Percentiles rank a stretch among this genome's conserved stretches.
Conservation (phyloP, 2,113 vertebrate genomes). For the Macrotis lagotis region DNA sequence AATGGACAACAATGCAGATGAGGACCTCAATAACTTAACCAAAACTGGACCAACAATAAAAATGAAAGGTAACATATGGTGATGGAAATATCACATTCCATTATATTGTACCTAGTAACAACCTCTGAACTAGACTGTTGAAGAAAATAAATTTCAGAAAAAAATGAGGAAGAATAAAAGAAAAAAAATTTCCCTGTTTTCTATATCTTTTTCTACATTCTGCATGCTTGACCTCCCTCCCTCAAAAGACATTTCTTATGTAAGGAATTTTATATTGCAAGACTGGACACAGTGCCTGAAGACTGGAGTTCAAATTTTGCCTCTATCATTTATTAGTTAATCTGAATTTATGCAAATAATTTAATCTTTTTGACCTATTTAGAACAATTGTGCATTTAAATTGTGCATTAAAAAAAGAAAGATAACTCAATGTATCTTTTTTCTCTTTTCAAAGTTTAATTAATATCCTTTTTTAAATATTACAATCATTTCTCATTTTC, state of each 20-base stretch:
- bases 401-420: constrained; percentile 23
- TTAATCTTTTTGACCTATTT: background rate
- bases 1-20: background rate
- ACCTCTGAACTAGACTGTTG: background rate
- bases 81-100: no score
- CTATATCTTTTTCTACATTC: background rate
- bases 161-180: background rate
- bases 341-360: background rate
- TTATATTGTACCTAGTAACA: background rate
- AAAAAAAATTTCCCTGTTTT: background rate
- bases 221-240: background rate
- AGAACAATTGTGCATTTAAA: constrained; percentile 22
- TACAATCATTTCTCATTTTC: background rate
- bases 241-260: background rate
- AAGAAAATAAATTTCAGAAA: background rate
- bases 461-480: background rate
- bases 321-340: background rate
- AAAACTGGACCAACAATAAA: background rate
- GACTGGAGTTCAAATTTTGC: background rate
- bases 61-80: background rate
- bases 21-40: background rate
- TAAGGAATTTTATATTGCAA: background rate
- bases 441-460: background rate
- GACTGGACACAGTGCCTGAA: background rate
- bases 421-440: constrained; percentile 24